Evolutionary conservation across 2,113 vertebrate species (phyloP).

Genomic region (Candoia aspera): DNA sequence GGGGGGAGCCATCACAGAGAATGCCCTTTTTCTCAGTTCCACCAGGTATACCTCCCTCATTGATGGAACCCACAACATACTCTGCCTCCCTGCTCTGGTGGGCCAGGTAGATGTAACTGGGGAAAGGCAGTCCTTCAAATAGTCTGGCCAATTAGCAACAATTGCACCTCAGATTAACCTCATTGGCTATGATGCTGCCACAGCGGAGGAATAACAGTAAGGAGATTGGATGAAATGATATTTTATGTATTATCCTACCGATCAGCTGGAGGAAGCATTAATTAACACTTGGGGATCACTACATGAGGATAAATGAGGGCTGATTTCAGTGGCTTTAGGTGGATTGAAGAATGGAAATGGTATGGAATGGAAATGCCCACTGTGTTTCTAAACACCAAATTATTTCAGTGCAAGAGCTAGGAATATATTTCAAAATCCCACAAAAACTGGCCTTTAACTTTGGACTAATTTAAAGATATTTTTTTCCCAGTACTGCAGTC

Average conservation of each 20-base stretch:
- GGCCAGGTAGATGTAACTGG: too few relatives aligned
- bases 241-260: neutral
- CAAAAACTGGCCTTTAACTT: neutral
- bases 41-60: too few relatives aligned
- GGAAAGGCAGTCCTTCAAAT: too few relatives aligned
- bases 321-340: neutral
- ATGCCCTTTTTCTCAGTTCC: too few relatives aligned
- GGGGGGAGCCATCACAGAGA: too few relatives aligned
- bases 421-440: neutral
- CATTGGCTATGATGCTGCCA: slow-evolving; percentile 87
- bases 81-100: too few relatives aligned
- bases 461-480: too few relatives aligned
- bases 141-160: slow-evolving; percentile 76
- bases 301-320: neutral
- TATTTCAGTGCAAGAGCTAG: neutral
- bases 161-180: slow-evolving; percentile 84
- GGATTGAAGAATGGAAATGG: neutral
- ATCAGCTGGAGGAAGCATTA: neutral
- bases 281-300: neutral
- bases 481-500: too few relatives aligned
- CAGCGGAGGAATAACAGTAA: slow-evolving; percentile 46
- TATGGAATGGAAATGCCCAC: too few relatives aligned
- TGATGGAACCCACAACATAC: too few relatives aligned
- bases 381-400: too few relatives aligned
- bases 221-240: neutral